Percentiles rank a stretch among this genome's conserved stretches.
These are phyloP conservation scores for Unio pictorum DNA, from an alignment of 2,888 invertebrate species.

Conservation along the genomic window DNA sequence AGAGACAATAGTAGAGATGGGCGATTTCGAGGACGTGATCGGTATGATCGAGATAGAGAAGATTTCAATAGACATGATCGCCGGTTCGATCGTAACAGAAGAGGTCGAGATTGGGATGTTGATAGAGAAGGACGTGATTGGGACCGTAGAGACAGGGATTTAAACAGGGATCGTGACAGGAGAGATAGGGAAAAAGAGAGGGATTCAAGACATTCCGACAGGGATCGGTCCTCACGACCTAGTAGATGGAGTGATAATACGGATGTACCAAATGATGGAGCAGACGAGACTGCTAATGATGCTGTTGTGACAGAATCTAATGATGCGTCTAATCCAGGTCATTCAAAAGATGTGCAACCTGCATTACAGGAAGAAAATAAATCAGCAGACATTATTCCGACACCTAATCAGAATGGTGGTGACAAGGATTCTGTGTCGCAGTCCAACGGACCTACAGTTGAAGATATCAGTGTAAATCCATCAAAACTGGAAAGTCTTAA, in stretches of 20 bases:
- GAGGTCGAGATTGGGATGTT: constrained; percentile 6
- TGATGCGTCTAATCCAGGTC: background rate
- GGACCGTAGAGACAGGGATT: constrained; percentile 2
- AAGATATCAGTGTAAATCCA: too few species aligned
- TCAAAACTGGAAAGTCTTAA: constrained; percentile 3
- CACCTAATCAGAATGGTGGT: too few species aligned
- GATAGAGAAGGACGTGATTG: constrained; percentile 8
- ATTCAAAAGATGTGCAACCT: background rate
- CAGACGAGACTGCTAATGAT: background rate
- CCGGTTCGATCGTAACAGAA: constrained; percentile 4
- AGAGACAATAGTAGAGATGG: constrained; percentile 11
- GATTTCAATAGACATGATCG: constrained; percentile 12
- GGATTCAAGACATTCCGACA: constrained; percentile 5
- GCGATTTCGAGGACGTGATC: background rate
- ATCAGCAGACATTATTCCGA: background rate
- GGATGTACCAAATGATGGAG: background rate
- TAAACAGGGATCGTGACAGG: constrained; percentile 16
- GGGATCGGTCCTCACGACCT: constrained; percentile 26
- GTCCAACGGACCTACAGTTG: too few species aligned
- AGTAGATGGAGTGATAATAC: constrained; percentile 42
- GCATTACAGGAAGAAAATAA: background rate
- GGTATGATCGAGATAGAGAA: constrained; percentile 10
- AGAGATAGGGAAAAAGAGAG: constrained; percentile 3
- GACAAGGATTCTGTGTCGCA: too few species aligned
- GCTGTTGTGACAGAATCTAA: constrained; percentile 2